Evolutionary conservation across 2,888 invertebrate genomes (phyloP).

Genomic region (Pandemis corylana): DNA sequence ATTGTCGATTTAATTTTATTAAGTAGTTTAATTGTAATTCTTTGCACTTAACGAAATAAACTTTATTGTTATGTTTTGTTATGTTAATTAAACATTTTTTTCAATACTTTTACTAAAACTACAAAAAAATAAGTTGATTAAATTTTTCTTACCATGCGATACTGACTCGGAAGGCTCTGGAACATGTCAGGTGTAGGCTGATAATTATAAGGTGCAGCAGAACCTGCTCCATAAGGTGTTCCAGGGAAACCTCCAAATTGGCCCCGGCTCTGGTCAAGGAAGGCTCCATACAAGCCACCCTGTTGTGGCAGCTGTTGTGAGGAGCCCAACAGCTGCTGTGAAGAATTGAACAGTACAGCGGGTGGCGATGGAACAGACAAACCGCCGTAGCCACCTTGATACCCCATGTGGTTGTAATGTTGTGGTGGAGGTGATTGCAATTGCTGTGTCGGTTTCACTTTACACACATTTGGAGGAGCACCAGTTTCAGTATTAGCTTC

Average conservation of each 20-base stretch:
- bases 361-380: slow-evolving; percentile 95
- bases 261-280: slow-evolving; percentile 90
- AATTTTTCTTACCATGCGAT: slow-evolving; percentile 72
- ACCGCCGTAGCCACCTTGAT: slow-evolving; percentile 90
- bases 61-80: too few species aligned
- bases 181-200: slow-evolving; percentile 87
- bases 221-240: slow-evolving; percentile 87
- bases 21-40: too few species aligned
- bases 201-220: slow-evolving; percentile 90
- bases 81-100: too few species aligned
- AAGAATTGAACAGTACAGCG: slow-evolving; percentile 92
- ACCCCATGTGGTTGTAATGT: slow-evolving; percentile 88
- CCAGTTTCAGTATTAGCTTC: slow-evolving; percentile 78
- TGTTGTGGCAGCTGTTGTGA: slow-evolving; percentile 88
- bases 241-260: slow-evolving; percentile 93
- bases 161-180: slow-evolving; percentile 79
- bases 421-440: slow-evolving; percentile 88
- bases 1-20: not conserved
- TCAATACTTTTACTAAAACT: too few species aligned
- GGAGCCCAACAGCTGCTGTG: slow-evolving; percentile 84
- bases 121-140: not conserved
- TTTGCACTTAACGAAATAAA: too few species aligned
- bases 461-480: slow-evolving; percentile 89
- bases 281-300: slow-evolving; percentile 92
- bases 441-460: slow-evolving; percentile 94